phyloP scores from a whole-genome alignment of 1,140 invertebrate genomes.

The Ooceraea biroi region DNA sequence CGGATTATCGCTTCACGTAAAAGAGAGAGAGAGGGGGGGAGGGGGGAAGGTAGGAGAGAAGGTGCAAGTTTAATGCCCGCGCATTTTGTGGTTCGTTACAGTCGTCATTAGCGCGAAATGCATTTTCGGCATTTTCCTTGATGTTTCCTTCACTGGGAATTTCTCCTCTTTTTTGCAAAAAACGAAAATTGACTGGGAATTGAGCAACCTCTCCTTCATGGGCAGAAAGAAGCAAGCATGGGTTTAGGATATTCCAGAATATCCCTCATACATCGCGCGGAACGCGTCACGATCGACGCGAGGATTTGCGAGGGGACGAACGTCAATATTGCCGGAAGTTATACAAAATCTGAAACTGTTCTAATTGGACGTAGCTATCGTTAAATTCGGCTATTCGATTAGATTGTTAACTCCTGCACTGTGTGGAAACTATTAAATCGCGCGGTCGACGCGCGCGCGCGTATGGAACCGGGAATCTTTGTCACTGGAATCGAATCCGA shows the following conservation, averaged over 20 bases:
- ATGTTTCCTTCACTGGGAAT: background rate
- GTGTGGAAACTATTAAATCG: slow-evolving; percentile 4
- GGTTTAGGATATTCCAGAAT: background rate
- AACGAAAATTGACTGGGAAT: slow-evolving; percentile 1
- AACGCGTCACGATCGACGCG: background rate
- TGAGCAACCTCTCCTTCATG: background rate
- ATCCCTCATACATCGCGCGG: no score
- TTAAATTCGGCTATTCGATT: slow-evolving; percentile 11
- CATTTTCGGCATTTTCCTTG: background rate
- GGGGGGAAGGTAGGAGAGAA: no score
- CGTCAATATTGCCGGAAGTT: slow-evolving; percentile 19
- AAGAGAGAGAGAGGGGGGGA: background rate
- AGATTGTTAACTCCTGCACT: background rate
- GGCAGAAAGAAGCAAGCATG: background rate
- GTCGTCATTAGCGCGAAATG: background rate
- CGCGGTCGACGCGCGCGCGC: no score
- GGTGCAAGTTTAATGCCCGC: background rate
- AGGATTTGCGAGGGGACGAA: background rate
- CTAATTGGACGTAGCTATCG: background rate
- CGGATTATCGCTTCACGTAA: background rate
- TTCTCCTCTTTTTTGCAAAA: background rate
- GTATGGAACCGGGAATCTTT: no score
- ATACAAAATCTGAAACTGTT: slow-evolving; percentile 9
- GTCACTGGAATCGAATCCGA: no score
- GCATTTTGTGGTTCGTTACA: background rate